Evolutionary conservation across 37 sponge, comb jelly and placozoan genomes (phyloP), one percentile per base, ranked within the genome.

Genomic region (Halisarca cf. caerulea): DNA sequence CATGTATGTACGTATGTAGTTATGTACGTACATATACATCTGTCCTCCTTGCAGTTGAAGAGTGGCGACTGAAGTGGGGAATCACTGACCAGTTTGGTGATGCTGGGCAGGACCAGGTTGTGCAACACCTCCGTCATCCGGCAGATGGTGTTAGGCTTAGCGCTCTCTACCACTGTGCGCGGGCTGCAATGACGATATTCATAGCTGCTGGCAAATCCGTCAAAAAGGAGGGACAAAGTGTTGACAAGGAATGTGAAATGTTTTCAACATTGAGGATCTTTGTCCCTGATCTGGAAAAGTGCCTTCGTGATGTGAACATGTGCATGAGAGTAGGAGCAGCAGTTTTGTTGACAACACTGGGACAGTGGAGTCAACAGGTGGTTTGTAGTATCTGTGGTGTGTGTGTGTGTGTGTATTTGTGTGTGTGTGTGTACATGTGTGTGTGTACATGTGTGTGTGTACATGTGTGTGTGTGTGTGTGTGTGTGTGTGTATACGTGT

Each of bases 11-110:
- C 69, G n/a, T 61, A 68, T 30, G 69, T 68, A 39, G 38, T 42
- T 44, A 42, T 43, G 45, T 41, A 74, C 41, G 72, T 71, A 71
- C 72, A 9, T 64, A 69, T 7, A 38, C 40, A 4, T 44, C 45
- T 69, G 27, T 41, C 28, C 36, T 28, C 27, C 14, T 58, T 68
- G 6, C 79, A 91, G 92, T 91, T 64, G 54, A 75, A 11, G 86
- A 88, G 33, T 91, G 92, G 92, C 39, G 77, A n/a, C 17, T 43
- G 24, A 73, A 82, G 78, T 82, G 88, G 86, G 62, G 51, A 0
- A 21, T 91, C 21, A 85, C 77, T 33, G 40, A 83, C n/a, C 68
- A 64, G 7, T 64, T 74, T 1, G 36, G 73, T 59, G 86, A 82
- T 32, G 39, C 81, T 2, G 43, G 27, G 27, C 51, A 74, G 15